Conservation (phyloP, 2,797 vertebrate genomes). For the Leuciscus waleckii region DNA sequence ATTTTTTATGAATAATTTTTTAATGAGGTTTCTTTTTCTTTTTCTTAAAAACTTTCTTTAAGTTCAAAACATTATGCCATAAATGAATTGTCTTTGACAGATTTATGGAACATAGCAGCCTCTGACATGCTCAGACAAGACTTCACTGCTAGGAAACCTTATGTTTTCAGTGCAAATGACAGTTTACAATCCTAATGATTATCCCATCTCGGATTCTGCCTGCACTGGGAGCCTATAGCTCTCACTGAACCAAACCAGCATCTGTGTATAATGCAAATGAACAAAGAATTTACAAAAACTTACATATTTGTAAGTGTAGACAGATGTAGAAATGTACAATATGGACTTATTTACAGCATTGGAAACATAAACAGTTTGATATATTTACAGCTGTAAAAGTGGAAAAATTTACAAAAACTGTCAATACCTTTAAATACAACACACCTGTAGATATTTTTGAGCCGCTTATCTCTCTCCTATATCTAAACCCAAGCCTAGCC, state of each 20-base stretch:
- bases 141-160: background rate
- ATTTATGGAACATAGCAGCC: conserved; percentile 53
- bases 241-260: background rate
- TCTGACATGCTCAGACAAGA: conserved; percentile 44
- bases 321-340: background rate
- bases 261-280: background rate
- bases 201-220: background rate
- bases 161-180: background rate
- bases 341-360: background rate
- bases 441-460: background rate
- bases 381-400: background rate
- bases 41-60: background rate
- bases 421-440: background rate
- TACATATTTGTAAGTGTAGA: background rate
- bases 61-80: background rate
- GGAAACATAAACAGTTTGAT: background rate
- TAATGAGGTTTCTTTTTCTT: background rate
- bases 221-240: background rate
- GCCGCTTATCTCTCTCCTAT: background rate
- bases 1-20: background rate
- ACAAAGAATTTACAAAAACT: background rate
- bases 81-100: background rate
- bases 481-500: background rate
- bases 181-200: background rate
- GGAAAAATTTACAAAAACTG: background rate